These are phyloP conservation scores for Hetaerina titia DNA, from an alignment of 2,888 invertebrate genomes.

Conservation along the genomic window DNA sequence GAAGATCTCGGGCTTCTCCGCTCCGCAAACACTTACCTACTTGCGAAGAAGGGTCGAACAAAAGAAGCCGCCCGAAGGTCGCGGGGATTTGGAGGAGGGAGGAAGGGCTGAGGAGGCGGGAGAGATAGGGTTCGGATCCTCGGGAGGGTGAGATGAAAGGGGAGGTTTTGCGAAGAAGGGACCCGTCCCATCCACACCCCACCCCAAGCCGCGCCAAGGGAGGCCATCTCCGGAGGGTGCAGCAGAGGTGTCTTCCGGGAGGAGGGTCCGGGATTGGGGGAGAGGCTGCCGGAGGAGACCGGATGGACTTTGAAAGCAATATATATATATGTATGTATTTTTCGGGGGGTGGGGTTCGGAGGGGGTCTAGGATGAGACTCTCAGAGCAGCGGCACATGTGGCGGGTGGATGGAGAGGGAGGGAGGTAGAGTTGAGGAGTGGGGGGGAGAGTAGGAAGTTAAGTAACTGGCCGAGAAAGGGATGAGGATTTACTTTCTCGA, in stretches of 20 bases:
- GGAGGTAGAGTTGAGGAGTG: background rate
- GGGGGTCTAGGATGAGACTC: background rate
- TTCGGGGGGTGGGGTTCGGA: background rate
- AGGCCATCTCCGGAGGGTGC: background rate
- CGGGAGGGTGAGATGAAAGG: background rate
- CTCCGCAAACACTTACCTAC: background rate
- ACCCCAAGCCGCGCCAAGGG: background rate
- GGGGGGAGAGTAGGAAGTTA: background rate
- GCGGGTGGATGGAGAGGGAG: background rate
- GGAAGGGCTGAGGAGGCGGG: background rate
- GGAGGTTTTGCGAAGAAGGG: background rate
- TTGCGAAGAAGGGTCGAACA: background rate
- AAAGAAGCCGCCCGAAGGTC: background rate
- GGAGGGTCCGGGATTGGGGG: background rate
- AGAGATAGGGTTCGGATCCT: background rate
- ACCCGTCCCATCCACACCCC: background rate
- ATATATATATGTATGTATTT: background rate
- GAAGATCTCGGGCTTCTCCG: background rate
- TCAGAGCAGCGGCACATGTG: background rate
- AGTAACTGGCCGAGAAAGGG: slow-evolving; percentile 51
- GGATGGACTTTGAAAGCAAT: background rate
- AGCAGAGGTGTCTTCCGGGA: too few species aligned
- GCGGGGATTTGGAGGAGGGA: background rate
- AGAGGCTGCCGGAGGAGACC: background rate
- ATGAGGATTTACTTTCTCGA: slow-evolving; percentile 43